phyloP scores from a whole-genome alignment of 2,113 vertebrate genomes.

The Platanista minor region DNA sequence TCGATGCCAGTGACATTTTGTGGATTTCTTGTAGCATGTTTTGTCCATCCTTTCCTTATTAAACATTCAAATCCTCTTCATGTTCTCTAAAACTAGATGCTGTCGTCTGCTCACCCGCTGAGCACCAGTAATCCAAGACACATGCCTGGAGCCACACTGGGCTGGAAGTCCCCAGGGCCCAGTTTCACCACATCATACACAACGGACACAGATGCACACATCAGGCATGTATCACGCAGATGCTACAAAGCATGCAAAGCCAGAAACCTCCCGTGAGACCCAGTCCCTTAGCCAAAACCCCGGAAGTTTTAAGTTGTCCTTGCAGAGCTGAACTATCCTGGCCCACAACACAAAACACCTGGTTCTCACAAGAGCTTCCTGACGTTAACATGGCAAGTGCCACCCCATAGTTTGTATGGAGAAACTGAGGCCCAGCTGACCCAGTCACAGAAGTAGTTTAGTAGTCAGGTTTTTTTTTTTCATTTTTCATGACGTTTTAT shows the following conservation, averaged over 20 bases:
- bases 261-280: background rate
- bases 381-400: background rate
- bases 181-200: background rate
- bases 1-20: slow-evolving; percentile 53
- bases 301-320: background rate
- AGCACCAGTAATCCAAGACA: slow-evolving; percentile 52
- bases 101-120: slow-evolving; percentile 49
- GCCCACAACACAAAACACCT: background rate
- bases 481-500: background rate
- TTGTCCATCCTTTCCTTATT: slow-evolving; percentile 58
- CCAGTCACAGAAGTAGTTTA: background rate
- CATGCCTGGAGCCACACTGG: slow-evolving; percentile 37
- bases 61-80: slow-evolving; percentile 63
- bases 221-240: background rate
- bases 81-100: slow-evolving; percentile 29
- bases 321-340: accelerated
- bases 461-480: too few relatives aligned
- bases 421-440: background rate
- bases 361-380: background rate
- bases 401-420: background rate
- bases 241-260: background rate
- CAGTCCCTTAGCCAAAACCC: background rate
- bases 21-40: background rate
- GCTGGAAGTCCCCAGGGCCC: background rate
- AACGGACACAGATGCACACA: background rate